Evolutionary conservation across 2,797 vertebrate genomes (phyloP).

Genomic region (Galaxias olidus): DNA sequence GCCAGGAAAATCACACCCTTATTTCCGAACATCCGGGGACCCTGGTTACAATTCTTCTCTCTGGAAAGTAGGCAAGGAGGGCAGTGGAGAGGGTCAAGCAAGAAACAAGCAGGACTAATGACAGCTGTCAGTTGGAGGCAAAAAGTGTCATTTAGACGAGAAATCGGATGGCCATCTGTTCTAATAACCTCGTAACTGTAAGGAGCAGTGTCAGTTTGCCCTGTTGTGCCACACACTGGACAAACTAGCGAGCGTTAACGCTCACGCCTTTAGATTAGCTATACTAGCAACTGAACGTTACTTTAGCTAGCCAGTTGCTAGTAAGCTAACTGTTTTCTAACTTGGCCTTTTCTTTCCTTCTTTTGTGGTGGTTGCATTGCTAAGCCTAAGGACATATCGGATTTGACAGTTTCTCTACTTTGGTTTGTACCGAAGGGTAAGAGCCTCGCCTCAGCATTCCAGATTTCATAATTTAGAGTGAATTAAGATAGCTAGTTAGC

Average conservation of each 20-base stretch:
- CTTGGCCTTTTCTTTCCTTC: conserved; percentile 12
- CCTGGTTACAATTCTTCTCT: too few species aligned
- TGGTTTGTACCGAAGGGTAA: conserved; percentile 2
- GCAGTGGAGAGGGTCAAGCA: conserved; percentile 31
- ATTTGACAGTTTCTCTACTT: conserved; percentile 6
- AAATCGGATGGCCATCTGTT: conserved; percentile 36
- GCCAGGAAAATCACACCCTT: not conserved
- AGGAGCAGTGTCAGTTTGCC: conserved; percentile 66
- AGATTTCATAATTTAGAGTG: not conserved
- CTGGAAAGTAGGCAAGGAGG: conserved; percentile 3
- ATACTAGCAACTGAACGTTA: too few species aligned
- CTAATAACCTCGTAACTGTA: conserved; percentile 35
- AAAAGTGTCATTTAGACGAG: conserved; percentile 21
- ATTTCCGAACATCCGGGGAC: not conserved
- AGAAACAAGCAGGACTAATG: conserved; percentile 59
- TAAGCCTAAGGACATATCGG: conserved; percentile 21
- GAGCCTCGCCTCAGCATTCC: not conserved
- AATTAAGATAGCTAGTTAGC: conserved; percentile 56
- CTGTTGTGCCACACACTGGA: conserved; percentile 43
- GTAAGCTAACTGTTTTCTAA: conserved; percentile 48
- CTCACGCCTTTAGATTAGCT: too few species aligned
- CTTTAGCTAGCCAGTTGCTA: conserved; percentile 17
- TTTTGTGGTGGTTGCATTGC: conserved; percentile 15
- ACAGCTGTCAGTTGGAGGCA: conserved; percentile 74
- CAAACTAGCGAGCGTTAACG: not conserved